Evolutionary conservation across 1,140 invertebrate genomes (phyloP), one percentile per base, ranked within the genome.

Genomic region (Oryctes rhinoceros): DNA sequence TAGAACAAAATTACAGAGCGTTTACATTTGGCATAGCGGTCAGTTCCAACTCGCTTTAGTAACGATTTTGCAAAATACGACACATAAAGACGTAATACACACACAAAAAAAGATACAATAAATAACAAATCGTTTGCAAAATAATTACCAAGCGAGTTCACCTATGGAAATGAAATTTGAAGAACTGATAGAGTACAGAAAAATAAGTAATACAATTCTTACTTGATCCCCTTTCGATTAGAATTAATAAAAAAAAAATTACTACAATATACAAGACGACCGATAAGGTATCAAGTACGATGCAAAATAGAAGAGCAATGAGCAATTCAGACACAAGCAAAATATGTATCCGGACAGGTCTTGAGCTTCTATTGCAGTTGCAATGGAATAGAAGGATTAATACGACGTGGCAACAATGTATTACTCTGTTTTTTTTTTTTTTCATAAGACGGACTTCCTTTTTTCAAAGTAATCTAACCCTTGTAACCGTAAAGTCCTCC

Each of bases 21-120:
- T 30, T 76, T 7, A 76, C 65, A 71, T 76, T 76, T 76, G 75
- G 75, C 75, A 76, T 76, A 76, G 75, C 75, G 11, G 75, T 76
- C 75, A 76, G 75, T 76, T 74, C 47, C 18, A 37, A 71, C 44
- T 24, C n/a, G n/a, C 75, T 76, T 76, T 37, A 13, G 18, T 48
- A 76, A 76, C 18, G 47, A 76, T n/a, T 47, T 76, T 48, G 75
- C 75, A 76, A 76, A 48, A 76, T 4, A 9, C 9, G 15, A 35
- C 24, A 30, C 35, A 24, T 7, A 71, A 71, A 11, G 30, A 71
- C 10, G 39, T 44, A 5, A 7, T 5, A 5, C 5, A 44, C 9
- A 44, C 39, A 7, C 18, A 71, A 71, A 35, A 24, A 39, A 47
- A 24, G n/a, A 47, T 47, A 76, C 47, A 49, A 76, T 39, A 76